Percentiles rank a stretch among this genome's conserved stretches.
phyloP scores from a whole-genome alignment of 1,140 invertebrate genomes.

The Papilio machaon region DNA sequence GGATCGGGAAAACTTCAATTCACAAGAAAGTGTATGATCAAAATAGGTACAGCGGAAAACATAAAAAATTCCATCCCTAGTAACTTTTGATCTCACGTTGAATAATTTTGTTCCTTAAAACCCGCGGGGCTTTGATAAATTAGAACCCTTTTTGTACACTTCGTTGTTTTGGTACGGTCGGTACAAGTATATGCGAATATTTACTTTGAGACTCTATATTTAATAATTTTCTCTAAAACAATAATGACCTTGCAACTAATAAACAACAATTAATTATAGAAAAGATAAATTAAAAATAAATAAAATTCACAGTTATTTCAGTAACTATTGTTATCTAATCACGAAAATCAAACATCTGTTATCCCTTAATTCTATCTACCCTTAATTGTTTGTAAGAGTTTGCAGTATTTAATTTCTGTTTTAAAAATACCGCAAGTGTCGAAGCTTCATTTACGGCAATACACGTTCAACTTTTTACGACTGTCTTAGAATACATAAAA shows the following conservation, averaged over 20 bases:
- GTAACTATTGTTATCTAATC: neutral
- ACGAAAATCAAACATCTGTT: too few relatives aligned
- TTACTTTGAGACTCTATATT: neutral
- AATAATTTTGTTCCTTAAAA: conserved; percentile 28
- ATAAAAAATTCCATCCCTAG: conserved; percentile 30
- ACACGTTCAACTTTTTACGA: neutral
- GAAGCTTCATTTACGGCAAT: neutral
- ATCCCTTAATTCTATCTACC: neutral
- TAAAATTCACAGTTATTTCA: too few relatives aligned
- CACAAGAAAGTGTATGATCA: conserved; percentile 18
- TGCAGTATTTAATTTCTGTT: neutral
- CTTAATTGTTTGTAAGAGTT: neutral
- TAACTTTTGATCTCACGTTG: conserved; percentile 30
- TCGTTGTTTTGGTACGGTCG: conserved; percentile 16
- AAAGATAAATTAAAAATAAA: too few relatives aligned
- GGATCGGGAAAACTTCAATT: neutral
- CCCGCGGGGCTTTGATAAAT: conserved; percentile 22
- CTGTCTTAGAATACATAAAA: neutral
- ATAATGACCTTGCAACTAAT: neutral
- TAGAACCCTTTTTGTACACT: conserved; percentile 32
- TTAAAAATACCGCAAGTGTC: neutral
- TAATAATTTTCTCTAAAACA: neutral
- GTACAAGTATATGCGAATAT: neutral
- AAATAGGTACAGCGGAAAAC: conserved; percentile 11
- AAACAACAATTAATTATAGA: neutral